These are phyloP conservation scores for Ligdia adustata DNA, from an alignment of 2,888 invertebrate genomes.

Conservation along the genomic window DNA sequence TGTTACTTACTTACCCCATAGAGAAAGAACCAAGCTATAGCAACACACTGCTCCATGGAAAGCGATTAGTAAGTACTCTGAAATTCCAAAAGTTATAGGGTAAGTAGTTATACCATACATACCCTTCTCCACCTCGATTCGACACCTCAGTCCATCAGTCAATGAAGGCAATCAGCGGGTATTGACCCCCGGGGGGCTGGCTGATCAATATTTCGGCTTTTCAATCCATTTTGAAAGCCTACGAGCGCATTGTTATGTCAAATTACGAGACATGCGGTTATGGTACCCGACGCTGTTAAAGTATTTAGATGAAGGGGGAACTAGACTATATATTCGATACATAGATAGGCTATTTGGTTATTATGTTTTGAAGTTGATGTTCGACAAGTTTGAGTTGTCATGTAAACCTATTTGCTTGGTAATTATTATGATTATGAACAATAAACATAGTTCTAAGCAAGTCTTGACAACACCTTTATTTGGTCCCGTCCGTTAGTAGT, in stretches of 20 bases:
- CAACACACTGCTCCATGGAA: no score
- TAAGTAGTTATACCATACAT: neutral
- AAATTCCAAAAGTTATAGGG: neutral
- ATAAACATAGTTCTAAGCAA: no score
- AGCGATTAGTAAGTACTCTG: neutral
- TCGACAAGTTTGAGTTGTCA: no score
- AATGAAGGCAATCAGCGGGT: constrained; percentile 66
- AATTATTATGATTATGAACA: no score
- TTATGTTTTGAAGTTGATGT: no score
- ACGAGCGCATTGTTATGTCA: constrained; percentile 43
- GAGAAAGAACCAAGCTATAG: no score
- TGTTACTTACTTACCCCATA: no score
- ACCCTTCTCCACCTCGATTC: constrained; percentile 10
- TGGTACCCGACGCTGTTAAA: constrained; percentile 8
- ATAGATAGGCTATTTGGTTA: no score
- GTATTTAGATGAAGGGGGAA: constrained; percentile 11
- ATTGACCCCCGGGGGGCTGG: constrained; percentile 48
- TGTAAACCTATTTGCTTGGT: no score
- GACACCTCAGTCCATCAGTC: constrained; percentile 46
- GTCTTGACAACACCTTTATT: no score
- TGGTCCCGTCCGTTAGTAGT: no score
- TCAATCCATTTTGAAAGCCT: constrained; percentile 59
- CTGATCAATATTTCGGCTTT: constrained; percentile 70
- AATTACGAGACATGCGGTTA: constrained; percentile 27
- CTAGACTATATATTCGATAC: no score